These are phyloP conservation scores for Myotis findleyi DNA, from an alignment of 2,797 vertebrate species.

Conservation along the genomic window DNA sequence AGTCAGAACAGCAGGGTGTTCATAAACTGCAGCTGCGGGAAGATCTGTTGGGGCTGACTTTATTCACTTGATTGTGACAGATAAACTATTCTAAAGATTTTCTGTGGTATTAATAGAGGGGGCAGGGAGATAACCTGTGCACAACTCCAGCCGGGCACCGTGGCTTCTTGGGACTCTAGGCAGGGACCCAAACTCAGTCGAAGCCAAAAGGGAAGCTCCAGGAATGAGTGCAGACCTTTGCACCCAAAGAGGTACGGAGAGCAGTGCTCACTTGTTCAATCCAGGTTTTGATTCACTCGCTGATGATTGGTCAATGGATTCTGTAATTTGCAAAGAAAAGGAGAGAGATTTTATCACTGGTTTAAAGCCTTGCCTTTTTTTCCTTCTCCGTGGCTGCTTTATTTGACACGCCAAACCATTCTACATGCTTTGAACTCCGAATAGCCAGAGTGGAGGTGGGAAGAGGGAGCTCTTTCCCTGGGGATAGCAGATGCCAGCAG, in stretches of 20 bases:
- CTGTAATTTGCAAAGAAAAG: conserved; percentile 49
- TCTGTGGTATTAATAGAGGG: neutral
- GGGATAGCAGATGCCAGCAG: neutral
- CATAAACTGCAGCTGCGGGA: neutral
- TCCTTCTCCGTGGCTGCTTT: neutral
- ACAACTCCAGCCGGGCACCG: rapidly evolving
- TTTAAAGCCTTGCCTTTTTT: neutral
- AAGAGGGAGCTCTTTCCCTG: neutral
- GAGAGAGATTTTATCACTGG: neutral
- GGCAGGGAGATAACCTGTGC: neutral
- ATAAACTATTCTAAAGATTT: neutral
- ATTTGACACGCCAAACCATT: neutral
- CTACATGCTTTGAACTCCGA: neutral
- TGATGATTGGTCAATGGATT: neutral
- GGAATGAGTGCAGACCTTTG: neutral
- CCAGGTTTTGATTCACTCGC: neutral
- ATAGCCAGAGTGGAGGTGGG: neutral
- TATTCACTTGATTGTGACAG: neutral
- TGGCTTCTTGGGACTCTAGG: neutral
- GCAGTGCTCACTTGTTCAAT: neutral
- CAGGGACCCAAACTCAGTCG: neutral
- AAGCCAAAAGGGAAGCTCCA: conserved; percentile 23
- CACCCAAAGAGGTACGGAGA: neutral
- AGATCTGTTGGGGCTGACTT: neutral
- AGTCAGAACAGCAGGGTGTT: neutral